Conservation (phyloP, 2,888 invertebrate species). For the Spilosoma lubricipeda region DNA sequence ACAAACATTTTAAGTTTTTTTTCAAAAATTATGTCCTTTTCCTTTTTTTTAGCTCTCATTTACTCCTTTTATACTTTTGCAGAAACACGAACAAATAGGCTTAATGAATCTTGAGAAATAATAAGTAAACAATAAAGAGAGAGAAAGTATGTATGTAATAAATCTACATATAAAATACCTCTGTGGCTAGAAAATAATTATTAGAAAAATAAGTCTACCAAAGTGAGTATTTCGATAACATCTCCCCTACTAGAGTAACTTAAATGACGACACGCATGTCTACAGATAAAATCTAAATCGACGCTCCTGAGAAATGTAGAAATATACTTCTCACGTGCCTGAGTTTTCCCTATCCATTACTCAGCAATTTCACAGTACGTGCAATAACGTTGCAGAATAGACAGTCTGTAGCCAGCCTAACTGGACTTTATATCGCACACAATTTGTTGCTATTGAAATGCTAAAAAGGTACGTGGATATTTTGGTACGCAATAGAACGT, state of each 20-base stretch:
- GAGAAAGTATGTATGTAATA: no score
- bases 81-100: no score
- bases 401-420: slow-evolving; percentile 29
- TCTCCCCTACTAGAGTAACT: not conserved
- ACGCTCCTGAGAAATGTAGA: slow-evolving; percentile 5
- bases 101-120: no score
- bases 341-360: slow-evolving; percentile 23
- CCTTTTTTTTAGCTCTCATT: no score
- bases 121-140: not conserved
- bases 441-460: slow-evolving; percentile 55
- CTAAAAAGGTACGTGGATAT: slow-evolving; percentile 43
- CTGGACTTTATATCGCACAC: slow-evolving; percentile 42
- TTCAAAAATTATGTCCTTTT: no score
- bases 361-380: slow-evolving; percentile 31
- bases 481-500: slow-evolving; percentile 38
- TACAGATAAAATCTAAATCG: slow-evolving; percentile 15
- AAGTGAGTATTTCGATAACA: not conserved
- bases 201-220: not conserved
- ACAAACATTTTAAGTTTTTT: no score
- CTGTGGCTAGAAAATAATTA: not conserved
- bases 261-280: slow-evolving; percentile 4
- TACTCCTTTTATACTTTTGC: no score
- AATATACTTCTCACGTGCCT: slow-evolving; percentile 15
- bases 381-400: slow-evolving; percentile 31
- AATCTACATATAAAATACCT: no score